Percentiles rank a stretch among this genome's conserved stretches.
phyloP scores from a whole-genome alignment of 1,140 invertebrate species.

The Riptortus pedestris region DNA sequence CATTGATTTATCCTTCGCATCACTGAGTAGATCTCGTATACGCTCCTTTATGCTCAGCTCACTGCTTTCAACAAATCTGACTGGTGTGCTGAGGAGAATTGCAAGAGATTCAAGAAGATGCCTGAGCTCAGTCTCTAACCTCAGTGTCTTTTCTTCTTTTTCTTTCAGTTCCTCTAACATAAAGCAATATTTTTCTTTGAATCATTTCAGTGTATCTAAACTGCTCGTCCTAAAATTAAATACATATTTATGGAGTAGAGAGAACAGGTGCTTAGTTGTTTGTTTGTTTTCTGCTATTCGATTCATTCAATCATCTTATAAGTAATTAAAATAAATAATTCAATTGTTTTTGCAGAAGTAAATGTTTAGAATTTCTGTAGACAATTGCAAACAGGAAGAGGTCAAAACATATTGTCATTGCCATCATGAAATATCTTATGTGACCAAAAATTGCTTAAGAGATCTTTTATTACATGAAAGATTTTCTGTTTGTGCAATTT shows the following conservation, averaged over 20 bases:
- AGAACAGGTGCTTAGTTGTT: no score
- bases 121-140: conserved; percentile 51
- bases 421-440: no score
- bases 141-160: conserved; percentile 54
- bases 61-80: conserved; percentile 58
- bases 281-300: no score
- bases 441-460: no score
- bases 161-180: conserved; percentile 54
- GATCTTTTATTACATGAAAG: no score
- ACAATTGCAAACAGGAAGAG: no score
- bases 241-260: conserved; percentile 5
- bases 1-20: conserved; percentile 60
- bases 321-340: no score
- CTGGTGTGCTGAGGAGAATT: conserved; percentile 53
- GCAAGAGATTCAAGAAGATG: conserved; percentile 55
- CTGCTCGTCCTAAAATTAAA: conserved; percentile 16
- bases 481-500: no score
- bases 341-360: no score
- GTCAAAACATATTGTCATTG: no score
- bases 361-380: no score
- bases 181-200: neutral
- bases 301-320: no score
- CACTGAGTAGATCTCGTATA: conserved; percentile 57
- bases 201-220: conserved; percentile 14
- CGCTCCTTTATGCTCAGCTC: conserved; percentile 65